These are phyloP conservation scores for Bombycilla garrulus DNA, from an alignment of 2,113 vertebrate genomes.

Conservation along the genomic window DNA sequence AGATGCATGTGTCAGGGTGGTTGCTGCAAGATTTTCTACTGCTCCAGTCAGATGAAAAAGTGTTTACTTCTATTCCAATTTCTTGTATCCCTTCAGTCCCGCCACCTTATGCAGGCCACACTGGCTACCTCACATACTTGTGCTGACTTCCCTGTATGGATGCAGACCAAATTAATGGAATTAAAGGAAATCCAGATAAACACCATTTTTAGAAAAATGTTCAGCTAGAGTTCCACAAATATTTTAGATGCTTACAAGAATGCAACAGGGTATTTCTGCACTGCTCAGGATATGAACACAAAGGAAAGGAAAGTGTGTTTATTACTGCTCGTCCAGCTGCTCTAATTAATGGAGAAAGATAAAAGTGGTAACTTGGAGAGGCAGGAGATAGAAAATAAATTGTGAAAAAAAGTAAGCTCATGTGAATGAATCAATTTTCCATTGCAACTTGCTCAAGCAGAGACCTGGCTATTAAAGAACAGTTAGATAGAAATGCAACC, in stretches of 20 bases:
- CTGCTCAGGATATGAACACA: slow-evolving; percentile 15
- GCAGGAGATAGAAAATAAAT: background rate
- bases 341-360: slow-evolving; percentile 4
- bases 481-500: background rate
- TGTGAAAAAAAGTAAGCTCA: background rate
- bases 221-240: slow-evolving; percentile 8
- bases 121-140: background rate
- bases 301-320: slow-evolving; percentile 28
- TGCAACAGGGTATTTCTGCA: background rate
- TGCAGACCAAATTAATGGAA: background rate
- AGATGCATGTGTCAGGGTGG: accelerated
- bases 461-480: background rate
- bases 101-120: accelerated
- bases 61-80: background rate
- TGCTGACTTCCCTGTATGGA: background rate
- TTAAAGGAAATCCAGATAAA: slow-evolving; percentile 3
- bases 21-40: background rate
- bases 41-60: background rate
- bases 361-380: background rate
- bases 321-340: background rate
- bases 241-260: slow-evolving; percentile 23
- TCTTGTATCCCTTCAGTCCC: background rate
- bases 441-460: background rate
- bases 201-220: background rate
- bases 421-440: background rate